These are phyloP conservation scores for Lapara coniferarum DNA, from an alignment of 2,888 invertebrate genomes.

Conservation along the genomic window DNA sequence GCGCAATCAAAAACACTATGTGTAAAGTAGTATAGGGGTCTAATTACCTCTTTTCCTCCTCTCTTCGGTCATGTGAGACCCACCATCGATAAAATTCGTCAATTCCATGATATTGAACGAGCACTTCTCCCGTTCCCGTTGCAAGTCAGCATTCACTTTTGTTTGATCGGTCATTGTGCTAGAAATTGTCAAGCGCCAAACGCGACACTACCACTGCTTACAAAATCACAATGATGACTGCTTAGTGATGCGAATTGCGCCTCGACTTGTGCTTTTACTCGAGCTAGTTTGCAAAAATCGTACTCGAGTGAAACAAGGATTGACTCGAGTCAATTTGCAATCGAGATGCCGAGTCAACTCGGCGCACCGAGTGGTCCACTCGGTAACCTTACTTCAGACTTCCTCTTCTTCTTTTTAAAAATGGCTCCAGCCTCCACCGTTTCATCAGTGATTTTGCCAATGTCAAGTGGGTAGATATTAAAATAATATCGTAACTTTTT, in stretches of 20 bases:
- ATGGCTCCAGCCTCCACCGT: too few species aligned
- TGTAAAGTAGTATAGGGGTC: not conserved
- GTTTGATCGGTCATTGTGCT: slow-evolving; percentile 49
- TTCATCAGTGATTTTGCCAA: too few species aligned
- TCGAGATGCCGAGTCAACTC: too few species aligned
- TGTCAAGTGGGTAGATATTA: too few species aligned
- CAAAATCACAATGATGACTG: not conserved
- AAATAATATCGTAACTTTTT: too few species aligned
- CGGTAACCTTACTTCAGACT: too few species aligned
- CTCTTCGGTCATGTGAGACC: slow-evolving; percentile 87
- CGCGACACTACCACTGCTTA: slow-evolving; percentile 5
- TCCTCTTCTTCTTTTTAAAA: too few species aligned
- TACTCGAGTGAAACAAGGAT: too few species aligned
- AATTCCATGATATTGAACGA: slow-evolving; percentile 90
- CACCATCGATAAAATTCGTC: slow-evolving; percentile 90
- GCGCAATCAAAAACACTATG: not conserved
- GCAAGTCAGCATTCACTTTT: slow-evolving; percentile 87
- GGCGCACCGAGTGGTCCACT: too few species aligned
- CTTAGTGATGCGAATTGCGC: not conserved
- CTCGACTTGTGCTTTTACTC: too few species aligned
- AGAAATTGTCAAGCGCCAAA: not conserved
- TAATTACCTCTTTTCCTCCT: slow-evolving; percentile 81
- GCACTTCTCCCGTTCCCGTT: slow-evolving; percentile 88
- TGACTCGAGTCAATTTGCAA: too few species aligned
- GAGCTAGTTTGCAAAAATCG: too few species aligned